Evolutionary conservation across 2,113 vertebrate species (phyloP).

Genomic region (Tragelaphus strepsiceros): DNA sequence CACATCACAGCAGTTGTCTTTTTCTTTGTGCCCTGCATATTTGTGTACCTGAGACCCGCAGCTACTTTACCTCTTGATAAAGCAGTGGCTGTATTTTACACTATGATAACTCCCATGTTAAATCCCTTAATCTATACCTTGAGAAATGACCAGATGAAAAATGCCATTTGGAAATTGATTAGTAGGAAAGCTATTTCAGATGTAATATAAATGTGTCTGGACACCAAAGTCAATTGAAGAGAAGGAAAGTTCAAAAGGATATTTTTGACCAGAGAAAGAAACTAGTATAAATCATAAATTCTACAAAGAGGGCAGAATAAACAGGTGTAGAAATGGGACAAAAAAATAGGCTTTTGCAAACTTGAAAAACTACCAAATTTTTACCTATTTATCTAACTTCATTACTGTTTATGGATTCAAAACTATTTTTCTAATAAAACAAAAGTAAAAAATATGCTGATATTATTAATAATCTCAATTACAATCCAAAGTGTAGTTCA

Average conservation of each 20-base stretch:
- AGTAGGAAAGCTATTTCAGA: background rate
- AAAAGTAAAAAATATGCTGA: background rate
- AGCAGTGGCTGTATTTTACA: background rate
- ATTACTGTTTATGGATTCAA: background rate
- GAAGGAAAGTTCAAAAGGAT: background rate
- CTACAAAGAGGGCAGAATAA: background rate
- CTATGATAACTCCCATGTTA: background rate
- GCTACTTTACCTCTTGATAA: background rate
- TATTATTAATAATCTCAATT: background rate
- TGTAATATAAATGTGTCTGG: background rate
- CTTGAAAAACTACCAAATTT: background rate
- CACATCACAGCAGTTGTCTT: background rate
- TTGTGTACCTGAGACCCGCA: background rate
- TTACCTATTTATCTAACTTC: background rate
- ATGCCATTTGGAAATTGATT: background rate
- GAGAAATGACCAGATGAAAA: background rate
- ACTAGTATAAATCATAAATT: no score
- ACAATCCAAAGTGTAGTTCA: background rate
- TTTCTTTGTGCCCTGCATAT: background rate
- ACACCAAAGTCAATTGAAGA: background rate
- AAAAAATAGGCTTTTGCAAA: background rate
- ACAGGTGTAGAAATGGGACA: background rate
- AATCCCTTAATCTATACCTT: background rate
- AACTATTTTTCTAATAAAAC: background rate
- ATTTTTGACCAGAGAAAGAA: background rate